These are phyloP conservation scores for Spea hammondii DNA, from an alignment of 2,797 vertebrate species.

Conservation along the genomic window DNA sequence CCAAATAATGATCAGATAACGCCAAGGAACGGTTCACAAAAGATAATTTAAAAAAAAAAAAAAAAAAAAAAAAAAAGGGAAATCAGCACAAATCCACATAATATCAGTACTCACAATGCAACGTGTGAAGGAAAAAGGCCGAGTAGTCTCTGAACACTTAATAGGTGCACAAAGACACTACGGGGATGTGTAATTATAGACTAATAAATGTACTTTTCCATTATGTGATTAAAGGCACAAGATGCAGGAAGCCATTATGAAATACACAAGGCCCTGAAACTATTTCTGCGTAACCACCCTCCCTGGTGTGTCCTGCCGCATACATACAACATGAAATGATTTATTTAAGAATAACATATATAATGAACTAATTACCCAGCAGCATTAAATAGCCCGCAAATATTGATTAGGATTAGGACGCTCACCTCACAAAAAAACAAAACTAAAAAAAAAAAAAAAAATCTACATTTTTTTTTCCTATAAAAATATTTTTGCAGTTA, in stretches of 20 bases:
- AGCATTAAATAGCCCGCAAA: background rate
- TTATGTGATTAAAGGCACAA: constrained; percentile 30
- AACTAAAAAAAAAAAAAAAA: no score
- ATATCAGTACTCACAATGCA: constrained; percentile 13
- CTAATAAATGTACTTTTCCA: constrained; percentile 31
- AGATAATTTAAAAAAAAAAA: background rate
- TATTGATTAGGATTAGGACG: no score
- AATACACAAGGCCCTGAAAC: constrained; percentile 13
- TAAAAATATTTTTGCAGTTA: no score
- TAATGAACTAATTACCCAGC: constrained; percentile 25
- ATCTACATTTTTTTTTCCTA: no score
- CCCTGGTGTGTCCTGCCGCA: constrained; percentile 12
- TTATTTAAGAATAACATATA: constrained; percentile 24
- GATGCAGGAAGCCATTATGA: constrained; percentile 14
- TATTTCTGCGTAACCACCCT: constrained; percentile 3
- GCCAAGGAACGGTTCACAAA: background rate
- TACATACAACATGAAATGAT: constrained; percentile 14
- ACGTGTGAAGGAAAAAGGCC: background rate
- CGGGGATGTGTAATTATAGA: constrained; percentile 34
- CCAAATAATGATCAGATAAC: background rate
- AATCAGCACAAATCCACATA: constrained; percentile 12
- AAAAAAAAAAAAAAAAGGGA: background rate
- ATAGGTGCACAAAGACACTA: constrained; percentile 35
- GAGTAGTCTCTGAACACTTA: constrained; percentile 24
- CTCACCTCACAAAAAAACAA: no score